These are phyloP conservation scores for Rhynchonycteris naso DNA, from an alignment of 2,797 vertebrate genomes.

Conservation along the genomic window DNA sequence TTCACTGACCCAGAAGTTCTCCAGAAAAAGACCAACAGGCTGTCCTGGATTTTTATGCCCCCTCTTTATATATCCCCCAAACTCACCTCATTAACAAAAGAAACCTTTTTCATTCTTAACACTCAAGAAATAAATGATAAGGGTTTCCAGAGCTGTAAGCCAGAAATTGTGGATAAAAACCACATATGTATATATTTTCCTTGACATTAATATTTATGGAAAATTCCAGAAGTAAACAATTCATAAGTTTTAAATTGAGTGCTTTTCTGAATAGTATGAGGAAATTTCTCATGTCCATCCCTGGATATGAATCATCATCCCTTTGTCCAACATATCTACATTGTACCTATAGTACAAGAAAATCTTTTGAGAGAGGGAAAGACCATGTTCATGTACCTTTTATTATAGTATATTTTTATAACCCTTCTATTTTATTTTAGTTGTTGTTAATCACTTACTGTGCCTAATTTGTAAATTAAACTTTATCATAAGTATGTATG, in stretches of 20 bases:
- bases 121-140: background rate
- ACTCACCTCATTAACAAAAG: background rate
- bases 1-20: background rate
- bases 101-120: background rate
- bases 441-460: no score
- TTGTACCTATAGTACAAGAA: background rate
- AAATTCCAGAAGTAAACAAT: background rate
- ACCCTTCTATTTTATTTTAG: background rate
- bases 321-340: background rate
- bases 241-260: background rate
- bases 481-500: background rate
- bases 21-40: background rate
- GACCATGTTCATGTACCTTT: background rate
- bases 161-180: background rate
- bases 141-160: background rate
- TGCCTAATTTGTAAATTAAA: background rate
- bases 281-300: background rate
- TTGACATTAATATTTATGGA: slow-evolving; percentile 23
- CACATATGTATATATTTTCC: background rate
- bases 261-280: background rate
- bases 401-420: background rate
- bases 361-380: background rate
- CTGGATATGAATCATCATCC: background rate
- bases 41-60: background rate
- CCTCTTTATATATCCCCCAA: background rate